These are phyloP conservation scores for Pogonophryne albipinna DNA, from an alignment of 2,797 vertebrate species.

Conservation along the genomic window DNA sequence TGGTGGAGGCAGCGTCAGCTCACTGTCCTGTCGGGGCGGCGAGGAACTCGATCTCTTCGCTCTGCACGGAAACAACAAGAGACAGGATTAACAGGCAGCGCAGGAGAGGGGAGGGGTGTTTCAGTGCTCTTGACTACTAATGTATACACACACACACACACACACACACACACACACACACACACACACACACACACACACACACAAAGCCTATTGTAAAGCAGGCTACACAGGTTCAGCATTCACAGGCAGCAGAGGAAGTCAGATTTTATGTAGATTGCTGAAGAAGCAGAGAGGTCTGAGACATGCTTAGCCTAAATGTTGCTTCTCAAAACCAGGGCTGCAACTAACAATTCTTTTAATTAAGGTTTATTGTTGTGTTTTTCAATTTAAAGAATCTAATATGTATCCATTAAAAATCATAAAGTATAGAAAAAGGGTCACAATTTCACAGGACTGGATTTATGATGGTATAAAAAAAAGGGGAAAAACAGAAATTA, in stretches of 20 bases:
- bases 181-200: no score
- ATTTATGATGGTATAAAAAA: neutral
- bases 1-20: conserved; percentile 16
- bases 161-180: conserved; percentile 6
- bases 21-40: conserved; percentile 45
- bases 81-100: conserved; percentile 15
- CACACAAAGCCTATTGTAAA: conserved; percentile 10
- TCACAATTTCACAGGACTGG: neutral
- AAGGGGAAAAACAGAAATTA: neutral
- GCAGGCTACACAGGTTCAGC: conserved; percentile 47
- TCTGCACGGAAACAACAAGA: conserved; percentile 60
- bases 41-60: conserved; percentile 57
- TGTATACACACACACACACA: neutral
- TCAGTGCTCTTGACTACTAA: neutral
- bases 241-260: conserved; percentile 10
- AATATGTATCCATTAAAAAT: neutral
- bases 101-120: neutral
- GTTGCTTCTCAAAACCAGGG: conserved; percentile 4
- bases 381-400: neutral
- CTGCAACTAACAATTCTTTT: neutral
- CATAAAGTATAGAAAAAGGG: neutral
- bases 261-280: conserved; percentile 7
- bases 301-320: neutral
- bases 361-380: neutral
- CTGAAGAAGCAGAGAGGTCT: conserved; percentile 10